Evolutionary conservation across 2,113 vertebrate species (phyloP), one percentile per base, ranked within the genome.

Genomic region (Zapus hudsonius): DNA sequence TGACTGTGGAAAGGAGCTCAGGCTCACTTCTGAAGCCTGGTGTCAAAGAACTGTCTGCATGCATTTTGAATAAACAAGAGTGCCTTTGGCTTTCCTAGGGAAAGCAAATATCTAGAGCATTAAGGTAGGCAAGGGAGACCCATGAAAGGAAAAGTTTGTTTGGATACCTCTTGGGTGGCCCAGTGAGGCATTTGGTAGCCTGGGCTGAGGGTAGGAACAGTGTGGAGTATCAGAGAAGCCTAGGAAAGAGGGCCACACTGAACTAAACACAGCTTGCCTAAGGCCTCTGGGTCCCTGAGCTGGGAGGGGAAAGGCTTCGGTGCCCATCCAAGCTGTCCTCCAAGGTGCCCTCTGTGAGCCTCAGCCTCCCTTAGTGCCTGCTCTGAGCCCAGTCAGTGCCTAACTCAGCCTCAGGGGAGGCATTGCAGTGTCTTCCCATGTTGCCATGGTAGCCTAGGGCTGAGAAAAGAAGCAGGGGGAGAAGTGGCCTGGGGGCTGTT

Each of bases 161-260:
- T 55, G 63, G 70, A 89, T 86, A 89, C 66, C 66, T 94, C 90
- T 92, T 94, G 23, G 38, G 90, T 95, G 75, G 90, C 92, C 5
- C 0, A 10, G 38, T 20, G n/a, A 91, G 74, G 61, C 38, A 70
- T 96, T 80, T 80, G n/a, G 59, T 89, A 42, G 59, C 55, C 70
- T 86, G 13, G 17, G 19, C 59, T 63, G 76, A 91, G 80, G 40
- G 23, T 38, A 83, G 42, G 19, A 89, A 93, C 19, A 33, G 66
- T 78, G 19, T 13, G 31, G 69, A 83, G 64, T 66, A n/a, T 12
- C 52, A 84, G 16, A 87, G 29, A 40, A 85, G 17, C 64, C 73
- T 92, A 72, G 76, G 33, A 75, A 92, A 63, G 66, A 90, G 94
- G 52, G 36, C 22, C 16, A 89, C 66, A 20, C 20, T 33, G 59